Evolutionary conservation across 2,113 vertebrate species (phyloP), one percentile per base, ranked within the genome.

Genomic region (Amia ocellicauda): DNA sequence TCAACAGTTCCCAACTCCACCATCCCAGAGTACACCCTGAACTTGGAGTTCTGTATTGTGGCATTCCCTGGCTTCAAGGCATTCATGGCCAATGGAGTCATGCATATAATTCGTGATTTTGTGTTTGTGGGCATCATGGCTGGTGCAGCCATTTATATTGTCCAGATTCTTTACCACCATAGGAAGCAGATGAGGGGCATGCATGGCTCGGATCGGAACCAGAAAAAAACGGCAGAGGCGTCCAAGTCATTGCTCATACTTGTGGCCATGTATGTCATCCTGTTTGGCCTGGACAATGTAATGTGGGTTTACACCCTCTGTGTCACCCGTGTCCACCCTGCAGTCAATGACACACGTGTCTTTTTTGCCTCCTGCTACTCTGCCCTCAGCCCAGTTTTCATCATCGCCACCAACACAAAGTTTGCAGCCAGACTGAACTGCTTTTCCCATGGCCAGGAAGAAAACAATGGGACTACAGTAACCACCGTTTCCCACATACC

Each of bases 41-140:
- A 71, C 31, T 72, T 77, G 53, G 66, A 69, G n/a, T 81, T 71
- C 56, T 77, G 79, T 56, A 68, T 71, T 40, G 69, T 78, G 26
- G 40, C 64, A 16, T 78, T 75, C 14, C 72, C 70, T 9, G 70
- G 17, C 27, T 22, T 7, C 16, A 7, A 42, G 9, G 50, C 73
- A 1, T 78, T 78, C 24, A 29, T 78, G 24, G 72, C 62, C 4
- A 77, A 69, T 16, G 74, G 71, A 10, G 24, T 47, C 2, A 41
- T 68, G 19, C 70, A 67, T 55, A 68, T 73, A 22, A 42, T 60
- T 5, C 55, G 73, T 29, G 71, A 77, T 20, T 19, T 81, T 14
- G 62, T 74, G 56, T 78, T 78, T 24, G 59, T 81, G 14, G 45
- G 26, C 3, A 22, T 77, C 3, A 77, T 75, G 73, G 69, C 58